These are phyloP conservation scores for Sclerurus mexicanus DNA, from an alignment of 2,113 vertebrate species.

Conservation along the genomic window DNA sequence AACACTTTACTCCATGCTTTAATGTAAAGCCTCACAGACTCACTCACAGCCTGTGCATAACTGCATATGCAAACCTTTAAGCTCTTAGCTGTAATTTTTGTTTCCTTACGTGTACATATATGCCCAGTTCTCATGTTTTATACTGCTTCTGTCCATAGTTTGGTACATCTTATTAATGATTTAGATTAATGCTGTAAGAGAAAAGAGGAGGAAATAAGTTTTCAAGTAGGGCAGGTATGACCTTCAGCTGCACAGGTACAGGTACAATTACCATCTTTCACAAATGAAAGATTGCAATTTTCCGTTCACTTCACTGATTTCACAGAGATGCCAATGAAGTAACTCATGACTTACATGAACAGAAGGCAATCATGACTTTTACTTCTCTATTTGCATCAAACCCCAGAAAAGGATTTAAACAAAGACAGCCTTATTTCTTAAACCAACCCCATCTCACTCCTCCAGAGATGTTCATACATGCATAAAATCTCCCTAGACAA, in stretches of 20 bases:
- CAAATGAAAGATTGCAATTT: background rate
- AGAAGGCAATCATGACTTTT: background rate
- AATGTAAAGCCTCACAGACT: background rate
- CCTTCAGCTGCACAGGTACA: background rate
- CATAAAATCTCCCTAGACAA: background rate
- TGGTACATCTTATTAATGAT: background rate
- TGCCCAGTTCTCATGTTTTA: background rate
- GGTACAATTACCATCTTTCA: background rate
- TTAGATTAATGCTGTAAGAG: background rate
- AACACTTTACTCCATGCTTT: background rate
- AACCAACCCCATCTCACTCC: background rate
- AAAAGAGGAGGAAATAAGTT: background rate
- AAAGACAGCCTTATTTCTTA: slow-evolving; percentile 17
- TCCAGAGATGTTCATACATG: background rate
- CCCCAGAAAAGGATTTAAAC: background rate
- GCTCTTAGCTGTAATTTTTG: background rate
- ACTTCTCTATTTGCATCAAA: background rate
- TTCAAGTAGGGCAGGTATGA: background rate
- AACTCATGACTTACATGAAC: background rate
- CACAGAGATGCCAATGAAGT: background rate
- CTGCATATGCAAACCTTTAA: background rate
- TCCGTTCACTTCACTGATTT: slow-evolving; percentile 12
- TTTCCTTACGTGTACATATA: background rate
- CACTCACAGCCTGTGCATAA: background rate
- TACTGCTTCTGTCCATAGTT: background rate